These are phyloP conservation scores for Lottia scabra DNA, from an alignment of 2,888 invertebrate species.

Conservation along the genomic window DNA sequence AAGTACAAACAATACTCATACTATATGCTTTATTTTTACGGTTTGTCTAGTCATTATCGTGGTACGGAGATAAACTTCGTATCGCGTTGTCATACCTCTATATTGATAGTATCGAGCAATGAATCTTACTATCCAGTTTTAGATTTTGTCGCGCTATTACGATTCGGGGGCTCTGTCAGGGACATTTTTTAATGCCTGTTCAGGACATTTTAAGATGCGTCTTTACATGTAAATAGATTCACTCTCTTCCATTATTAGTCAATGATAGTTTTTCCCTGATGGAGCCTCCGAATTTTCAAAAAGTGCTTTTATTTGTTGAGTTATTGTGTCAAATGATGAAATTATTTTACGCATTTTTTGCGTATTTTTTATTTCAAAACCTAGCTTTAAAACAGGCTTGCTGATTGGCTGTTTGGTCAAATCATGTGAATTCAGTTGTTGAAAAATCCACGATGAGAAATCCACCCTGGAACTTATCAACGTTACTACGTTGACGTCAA, in stretches of 20 bases:
- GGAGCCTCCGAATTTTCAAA: no score
- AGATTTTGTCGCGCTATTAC: no score
- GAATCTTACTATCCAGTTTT: no score
- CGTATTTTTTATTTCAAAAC: neutral
- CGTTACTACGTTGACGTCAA: neutral
- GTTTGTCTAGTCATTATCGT: constrained; percentile 51
- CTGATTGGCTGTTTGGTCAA: neutral
- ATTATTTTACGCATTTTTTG: neutral
- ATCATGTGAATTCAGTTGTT: neutral
- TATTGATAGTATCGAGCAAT: neutral
- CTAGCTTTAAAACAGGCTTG: neutral
- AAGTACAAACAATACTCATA: constrained; percentile 51
- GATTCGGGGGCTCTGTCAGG: no score
- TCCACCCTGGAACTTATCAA: neutral
- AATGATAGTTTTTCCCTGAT: neutral
- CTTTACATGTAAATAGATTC: neutral
- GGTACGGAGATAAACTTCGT: neutral
- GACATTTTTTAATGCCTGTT: no score
- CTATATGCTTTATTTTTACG: constrained; percentile 59
- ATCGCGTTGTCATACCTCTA: neutral
- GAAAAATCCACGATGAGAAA: neutral
- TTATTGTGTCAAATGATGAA: neutral
- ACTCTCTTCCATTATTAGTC: neutral
- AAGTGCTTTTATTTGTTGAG: no score
- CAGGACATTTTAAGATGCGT: no score